Conservation (phyloP, 2,113 vertebrate species). For the Seriola quinqueradiata region DNA sequence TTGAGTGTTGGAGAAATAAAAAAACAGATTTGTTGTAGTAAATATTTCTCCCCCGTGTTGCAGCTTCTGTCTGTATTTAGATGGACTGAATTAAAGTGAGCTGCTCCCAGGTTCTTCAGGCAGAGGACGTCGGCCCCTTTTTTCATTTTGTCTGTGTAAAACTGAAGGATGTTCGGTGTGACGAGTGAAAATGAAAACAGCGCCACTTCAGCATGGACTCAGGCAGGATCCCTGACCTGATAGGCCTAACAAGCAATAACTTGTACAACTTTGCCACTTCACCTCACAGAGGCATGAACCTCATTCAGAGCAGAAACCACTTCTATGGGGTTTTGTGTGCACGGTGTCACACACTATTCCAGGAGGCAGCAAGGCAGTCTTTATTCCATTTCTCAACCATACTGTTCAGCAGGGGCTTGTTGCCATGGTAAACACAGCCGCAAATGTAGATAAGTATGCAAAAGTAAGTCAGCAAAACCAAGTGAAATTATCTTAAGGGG, state of each 20-base stretch:
- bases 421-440: slow-evolving; percentile 58
- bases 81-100: neutral
- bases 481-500: slow-evolving; percentile 13
- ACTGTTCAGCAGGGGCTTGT: slow-evolving; percentile 39
- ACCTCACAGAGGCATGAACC: slow-evolving; percentile 21
- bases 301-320: slow-evolving; percentile 12
- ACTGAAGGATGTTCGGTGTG: slow-evolving; percentile 32
- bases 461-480: slow-evolving; percentile 31
- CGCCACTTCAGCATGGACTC: slow-evolving; percentile 37
- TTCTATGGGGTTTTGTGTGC: slow-evolving; percentile 11
- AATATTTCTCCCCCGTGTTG: neutral
- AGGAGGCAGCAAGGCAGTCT: slow-evolving; percentile 4
- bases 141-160: slow-evolving; percentile 40
- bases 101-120: slow-evolving; percentile 22
- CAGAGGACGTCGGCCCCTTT: slow-evolving; percentile 8
- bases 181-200: slow-evolving; percentile 56
- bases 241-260: slow-evolving; percentile 54
- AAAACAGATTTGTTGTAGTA: neutral
- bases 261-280: slow-evolving; percentile 45
- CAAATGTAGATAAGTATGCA: slow-evolving; percentile 43
- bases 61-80: neutral
- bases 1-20: neutral
- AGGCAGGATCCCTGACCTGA: slow-evolving; percentile 38
- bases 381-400: slow-evolving; percentile 26
- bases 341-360: slow-evolving; percentile 11